Base-by-base conservation (phyloP, 2,888 invertebrate species). In the Gortyna flavago region DNA sequence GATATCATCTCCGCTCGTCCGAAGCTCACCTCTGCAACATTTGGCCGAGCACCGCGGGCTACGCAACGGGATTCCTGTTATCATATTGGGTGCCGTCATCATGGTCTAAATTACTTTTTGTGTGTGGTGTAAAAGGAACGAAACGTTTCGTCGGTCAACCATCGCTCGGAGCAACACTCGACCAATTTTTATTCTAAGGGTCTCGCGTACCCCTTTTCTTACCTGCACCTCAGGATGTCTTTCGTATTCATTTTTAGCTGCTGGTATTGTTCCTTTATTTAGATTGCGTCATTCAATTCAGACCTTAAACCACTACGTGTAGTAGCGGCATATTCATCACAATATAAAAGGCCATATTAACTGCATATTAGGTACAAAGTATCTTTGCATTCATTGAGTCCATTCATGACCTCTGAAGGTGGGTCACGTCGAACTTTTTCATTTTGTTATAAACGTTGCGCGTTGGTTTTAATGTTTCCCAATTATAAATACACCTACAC, bases 21-120 rank as follows among this genome's bases (percentile, higher is more conserved):
- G 84, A 85, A 86, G 85, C 88, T 87, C 88, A 83, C 80, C 88
- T 90, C 87, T 88, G 89, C 90, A 62, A 89, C 80, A 90, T 90
- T 89, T 86, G 87, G 89, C 85, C 87, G 88, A 88, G 87, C 93
- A 92, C 95, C 94, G 92, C 93, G 91, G 95, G 95, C 95, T 92
- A 93, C 93, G 92, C 96, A 95, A 96, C 95, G 96, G 96, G 95
- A 95, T 95, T 95, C 96, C 95, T 95, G 95, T 95, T 95, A 96
- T 96, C 96, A 94, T 95, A 93, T 93, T 92, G 94, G 93, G 91
- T 92, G 92, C 94, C 94, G 93, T 94, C 94, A 91, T 92, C 93
- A 90, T 93, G 92, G 91, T 92, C 94, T 93, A 96, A 95, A 96
- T 95, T 95, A 93, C 93, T 95, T 96, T 96, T 96, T 95, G 92